Base-by-base conservation (phyloP, 1,140 invertebrate species). In the Batillaria attramentaria region DNA sequence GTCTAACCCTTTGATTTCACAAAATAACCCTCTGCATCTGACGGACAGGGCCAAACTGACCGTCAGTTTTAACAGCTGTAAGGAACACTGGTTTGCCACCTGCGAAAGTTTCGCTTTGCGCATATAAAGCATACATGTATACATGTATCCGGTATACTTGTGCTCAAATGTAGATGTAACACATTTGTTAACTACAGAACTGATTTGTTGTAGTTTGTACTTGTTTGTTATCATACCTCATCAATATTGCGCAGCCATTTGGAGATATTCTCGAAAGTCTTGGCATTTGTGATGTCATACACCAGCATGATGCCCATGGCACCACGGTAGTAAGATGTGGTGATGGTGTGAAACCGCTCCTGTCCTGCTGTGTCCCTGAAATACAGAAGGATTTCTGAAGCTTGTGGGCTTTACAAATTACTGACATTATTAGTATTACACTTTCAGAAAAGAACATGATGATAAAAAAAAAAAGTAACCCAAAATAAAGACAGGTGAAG, bases 211-310 rank as follows among this genome's bases (percentile, higher is more conserved):
- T 31, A 62, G 33, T 50, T 31, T 62, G 8, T 8, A 62, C 0
- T 31, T 28, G n/a, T 62, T 62, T n/a, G n/a, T n/a, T 31, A 62
- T 28, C 60, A 81, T 83, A 91, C 90, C 86, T 99, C 97, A 91
- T 99, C 97, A 92, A 99, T 99, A 91, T 99, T 98, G 90, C 97
- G 93, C 84, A 99, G 93, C 98, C 98, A 99, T 92, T 99, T 99
- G 43, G 98, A 96, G 87, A 99, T 99, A 92, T 99, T 99, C 92
- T 99, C 98, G 93, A 99, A 99, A 86, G 96, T 98, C 92, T 98
- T 99, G 87, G 96, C 95, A 92, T 98, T 98, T 85, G 97, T 99
- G 90, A 99, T 98, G 93, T 99, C 98, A 92, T 99, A 99, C 73
- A 99, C 97, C 83, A 99, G 93, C 96, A 99, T 98, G 87, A 99